Conservation (phyloP, 2,888 invertebrate species). For the Amphipyra tragopoginis region DNA sequence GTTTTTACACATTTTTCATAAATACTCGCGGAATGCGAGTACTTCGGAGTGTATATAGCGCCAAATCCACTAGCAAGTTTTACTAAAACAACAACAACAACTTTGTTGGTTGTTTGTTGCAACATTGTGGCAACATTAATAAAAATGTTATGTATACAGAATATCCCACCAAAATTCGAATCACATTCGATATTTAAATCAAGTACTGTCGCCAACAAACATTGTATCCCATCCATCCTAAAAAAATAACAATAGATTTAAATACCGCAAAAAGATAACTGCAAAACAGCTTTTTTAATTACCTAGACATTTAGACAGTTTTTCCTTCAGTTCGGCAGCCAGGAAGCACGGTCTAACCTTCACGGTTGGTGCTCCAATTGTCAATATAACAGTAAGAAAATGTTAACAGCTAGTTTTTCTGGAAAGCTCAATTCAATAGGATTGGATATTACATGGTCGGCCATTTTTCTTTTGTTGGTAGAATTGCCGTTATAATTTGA, state of each 20-base stretch:
- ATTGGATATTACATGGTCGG: constrained; percentile 30
- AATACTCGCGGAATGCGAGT: too few species aligned
- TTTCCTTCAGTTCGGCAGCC: constrained; percentile 31
- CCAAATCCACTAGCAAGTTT: too few species aligned
- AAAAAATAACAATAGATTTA: not conserved
- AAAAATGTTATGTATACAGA: too few species aligned
- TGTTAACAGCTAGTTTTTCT: constrained; percentile 49
- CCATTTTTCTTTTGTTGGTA: constrained; percentile 30
- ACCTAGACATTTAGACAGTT: constrained; percentile 30
- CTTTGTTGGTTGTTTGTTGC: too few species aligned
- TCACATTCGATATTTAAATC: too few species aligned
- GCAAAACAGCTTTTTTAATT: constrained; percentile 17
- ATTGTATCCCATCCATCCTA: too few species aligned
- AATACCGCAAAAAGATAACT: constrained; percentile 1
- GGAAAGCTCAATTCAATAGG: constrained; percentile 36
- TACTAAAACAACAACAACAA: too few species aligned
- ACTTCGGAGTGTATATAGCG: too few species aligned
- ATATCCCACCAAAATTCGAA: too few species aligned
- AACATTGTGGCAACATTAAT: too few species aligned
- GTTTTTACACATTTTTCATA: too few species aligned
- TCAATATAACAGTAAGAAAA: constrained; percentile 47
- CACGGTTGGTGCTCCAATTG: constrained; percentile 55
- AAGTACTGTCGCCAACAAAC: too few species aligned
- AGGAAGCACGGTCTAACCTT: constrained; percentile 51
- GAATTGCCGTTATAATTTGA: constrained; percentile 26